Percentiles rank a stretch among this genome's conserved stretches.
Conservation (phyloP, 2,888 invertebrate genomes). For the Caenorhabditis afra region DNA sequence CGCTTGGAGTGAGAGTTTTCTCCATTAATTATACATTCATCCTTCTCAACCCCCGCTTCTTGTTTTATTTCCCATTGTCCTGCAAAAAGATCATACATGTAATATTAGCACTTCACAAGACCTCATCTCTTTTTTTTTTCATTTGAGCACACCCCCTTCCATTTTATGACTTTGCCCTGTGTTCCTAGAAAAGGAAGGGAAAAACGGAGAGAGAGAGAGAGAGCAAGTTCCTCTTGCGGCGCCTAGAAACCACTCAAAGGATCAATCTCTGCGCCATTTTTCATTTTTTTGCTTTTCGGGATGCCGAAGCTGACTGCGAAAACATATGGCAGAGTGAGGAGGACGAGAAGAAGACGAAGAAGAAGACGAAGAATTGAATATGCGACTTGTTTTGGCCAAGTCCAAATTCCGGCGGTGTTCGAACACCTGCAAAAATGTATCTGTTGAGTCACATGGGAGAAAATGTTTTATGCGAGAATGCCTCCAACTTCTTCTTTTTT, state of each 20-base stretch:
- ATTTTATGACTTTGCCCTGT: background rate
- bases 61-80: conserved; percentile 33
- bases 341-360: background rate
- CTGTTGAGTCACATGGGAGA: background rate
- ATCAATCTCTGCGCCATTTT: conserved; percentile 44
- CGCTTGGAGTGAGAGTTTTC: background rate
- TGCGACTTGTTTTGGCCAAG: conserved; percentile 28
- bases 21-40: conserved; percentile 47
- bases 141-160: background rate
- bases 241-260: conserved; percentile 30
- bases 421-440: conserved; percentile 15
- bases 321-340: conserved; percentile 24
- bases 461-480: conserved; percentile 5
- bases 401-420: conserved; percentile 1
- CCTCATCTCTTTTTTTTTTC: conserved; percentile 8
- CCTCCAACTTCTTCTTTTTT: background rate
- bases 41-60: conserved; percentile 20
- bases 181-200: background rate
- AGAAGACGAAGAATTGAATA: conserved; percentile 34
- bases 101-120: conserved; percentile 37
- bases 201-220: background rate
- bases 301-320: conserved; percentile 32
- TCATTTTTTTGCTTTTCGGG: conserved; percentile 46
- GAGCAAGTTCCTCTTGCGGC: conserved; percentile 5
- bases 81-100: conserved; percentile 53